Evolutionary conservation across 92 coral and sea anemone species (phyloP), one percentile per base, ranked within the genome.

Genomic region (Heteractis magnifica): DNA sequence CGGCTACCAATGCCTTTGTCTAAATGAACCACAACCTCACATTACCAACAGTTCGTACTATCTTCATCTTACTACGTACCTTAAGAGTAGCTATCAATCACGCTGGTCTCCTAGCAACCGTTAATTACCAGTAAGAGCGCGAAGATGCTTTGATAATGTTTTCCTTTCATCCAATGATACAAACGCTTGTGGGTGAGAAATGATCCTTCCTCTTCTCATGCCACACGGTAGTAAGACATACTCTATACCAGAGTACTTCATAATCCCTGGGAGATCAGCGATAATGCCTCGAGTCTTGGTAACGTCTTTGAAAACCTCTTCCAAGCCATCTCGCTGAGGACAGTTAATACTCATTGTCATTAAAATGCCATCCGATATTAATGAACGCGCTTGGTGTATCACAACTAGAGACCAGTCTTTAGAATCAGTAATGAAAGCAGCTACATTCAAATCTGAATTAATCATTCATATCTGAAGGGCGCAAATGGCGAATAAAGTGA

Each of bases 181-280:
- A 3, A 10, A 19, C 16, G 15, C 49, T 13, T 72, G 85, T 82
- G 78, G 85, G 85, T 50, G 83, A 20, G 65, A 80, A 72, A 49
- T 68, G 56, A 80, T n/a, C 64, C 65, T 48, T 21, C 5, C 5
- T n/a, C 16, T 58, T 58, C 64, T 16, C 76, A 50, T 53, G 75
- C 80, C 83, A 48, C 81, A 51, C 71, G 70, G 14, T 16, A 49
- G 50, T 0, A 68, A 15, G 19, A 5, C 44, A 68, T 21, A 68
- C 6, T 21, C 13, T 15, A 9, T 0, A 12, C 48, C 1, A 68
- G 14, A 12, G 48, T 23, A 68, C 73, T 21, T 64, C 8, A 16
- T 6, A n/a, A 64, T 16, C 71, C 71, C 6, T 9, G 13, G 71
- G 71, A 64, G 26, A n/a, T 23, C 21, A 19, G 71, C 0, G n/a